These are phyloP conservation scores for Myanophis thanlyinensis DNA, from an alignment of 2,113 vertebrate genomes.

Conservation along the genomic window DNA sequence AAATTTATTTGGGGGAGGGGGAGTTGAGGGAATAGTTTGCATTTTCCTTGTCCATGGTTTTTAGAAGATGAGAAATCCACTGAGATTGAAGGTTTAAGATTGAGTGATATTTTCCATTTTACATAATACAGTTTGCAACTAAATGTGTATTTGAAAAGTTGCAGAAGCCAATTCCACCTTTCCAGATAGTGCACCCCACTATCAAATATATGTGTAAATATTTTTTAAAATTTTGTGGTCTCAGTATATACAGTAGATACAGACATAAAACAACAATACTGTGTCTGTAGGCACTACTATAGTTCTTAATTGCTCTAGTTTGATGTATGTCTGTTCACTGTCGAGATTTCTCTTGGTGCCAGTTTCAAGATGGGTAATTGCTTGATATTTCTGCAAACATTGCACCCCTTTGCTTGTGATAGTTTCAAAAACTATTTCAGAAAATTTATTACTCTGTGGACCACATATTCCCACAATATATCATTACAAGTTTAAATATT, in stretches of 20 bases:
- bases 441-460: neutral
- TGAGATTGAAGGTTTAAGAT: accelerated
- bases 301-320: neutral
- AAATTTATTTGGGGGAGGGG: neutral
- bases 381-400: neutral
- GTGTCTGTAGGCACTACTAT: neutral
- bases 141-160: neutral
- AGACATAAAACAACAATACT: neutral
- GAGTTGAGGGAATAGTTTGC: neutral
- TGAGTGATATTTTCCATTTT: neutral
- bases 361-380: neutral
- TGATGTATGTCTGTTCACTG: neutral
- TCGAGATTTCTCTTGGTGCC: neutral
- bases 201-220: neutral
- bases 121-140: neutral
- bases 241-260: neutral
- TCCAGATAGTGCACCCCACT: neutral
- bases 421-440: neutral
- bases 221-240: neutral
- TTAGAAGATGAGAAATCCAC: neutral
- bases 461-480: neutral
- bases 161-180: neutral
- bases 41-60: neutral
- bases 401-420: neutral
- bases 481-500: neutral